Evolutionary conservation across 2,888 invertebrate species (phyloP).

Genomic region (Limnephilus marmoratus): DNA sequence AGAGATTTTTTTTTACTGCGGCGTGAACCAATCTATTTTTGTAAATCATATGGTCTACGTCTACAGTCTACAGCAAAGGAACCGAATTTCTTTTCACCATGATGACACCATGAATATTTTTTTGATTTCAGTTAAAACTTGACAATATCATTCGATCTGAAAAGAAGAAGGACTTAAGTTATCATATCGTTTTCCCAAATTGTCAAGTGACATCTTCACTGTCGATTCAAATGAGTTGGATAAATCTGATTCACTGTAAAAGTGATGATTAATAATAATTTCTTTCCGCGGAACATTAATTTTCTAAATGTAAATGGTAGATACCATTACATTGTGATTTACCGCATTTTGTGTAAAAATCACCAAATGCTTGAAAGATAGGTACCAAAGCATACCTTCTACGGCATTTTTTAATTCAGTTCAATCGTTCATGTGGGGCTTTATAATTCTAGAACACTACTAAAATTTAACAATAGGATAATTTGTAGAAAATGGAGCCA

Average conservation of each 20-base stretch:
- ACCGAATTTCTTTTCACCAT: background rate
- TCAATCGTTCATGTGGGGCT: background rate
- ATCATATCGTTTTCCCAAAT: background rate
- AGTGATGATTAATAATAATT: too few relatives aligned
- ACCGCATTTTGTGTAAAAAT: background rate
- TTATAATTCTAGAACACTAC: constrained; percentile 18
- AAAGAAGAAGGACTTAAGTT: background rate
- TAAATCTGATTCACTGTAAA: too few relatives aligned
- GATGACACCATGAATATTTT: background rate
- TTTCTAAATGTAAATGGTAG: too few relatives aligned
- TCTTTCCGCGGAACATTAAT: background rate
- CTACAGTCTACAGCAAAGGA: background rate
- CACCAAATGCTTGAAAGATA: background rate
- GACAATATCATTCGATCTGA: background rate
- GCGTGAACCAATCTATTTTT: background rate
- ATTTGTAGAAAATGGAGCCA: constrained; percentile 46
- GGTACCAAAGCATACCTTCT: background rate
- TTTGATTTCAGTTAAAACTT: background rate
- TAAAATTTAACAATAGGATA: constrained; percentile 47
- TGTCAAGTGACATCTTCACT: background rate
- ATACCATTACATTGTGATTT: too few relatives aligned
- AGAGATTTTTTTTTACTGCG: background rate
- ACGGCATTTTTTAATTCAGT: background rate
- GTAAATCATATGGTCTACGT: background rate
- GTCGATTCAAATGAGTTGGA: background rate